Evolutionary conservation across 2,888 invertebrate species (phyloP), one percentile per base, ranked within the genome.

Genomic region (Altica lythri): DNA sequence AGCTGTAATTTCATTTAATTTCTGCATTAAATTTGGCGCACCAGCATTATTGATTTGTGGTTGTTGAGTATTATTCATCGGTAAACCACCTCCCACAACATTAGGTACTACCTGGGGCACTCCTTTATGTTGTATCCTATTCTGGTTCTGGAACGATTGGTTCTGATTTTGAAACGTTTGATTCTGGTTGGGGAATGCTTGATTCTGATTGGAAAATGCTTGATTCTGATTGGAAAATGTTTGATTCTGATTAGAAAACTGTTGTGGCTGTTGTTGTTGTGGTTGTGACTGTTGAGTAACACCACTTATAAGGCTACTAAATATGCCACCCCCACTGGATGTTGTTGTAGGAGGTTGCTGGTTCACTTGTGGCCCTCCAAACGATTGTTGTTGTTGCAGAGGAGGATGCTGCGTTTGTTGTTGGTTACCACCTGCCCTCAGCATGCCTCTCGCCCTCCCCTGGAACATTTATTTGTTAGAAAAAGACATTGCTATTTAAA

Each of bases 1-100:
- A 58, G 89, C 89, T 52, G 92, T 89, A 81, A 92, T 91, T 75
- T 92, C 92, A 68, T 89, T 86, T 75, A 92, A 85, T 78, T 92
- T 92, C 76, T 92, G 90, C 87, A 92, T 92, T 65, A 92, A 83
- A 78, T 91, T 92, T 55, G 89, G 88, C 49, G 75, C 77, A 27
- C 75, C 77, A 49, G 75, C 77, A 53, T 74, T 76, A 55, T 73
- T 76, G 54, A 72, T 77, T 66, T 72, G 77, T 58, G 69, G 77
- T 60, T 70, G 74, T 61, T 69, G 65, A 18, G 55, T 59, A 27
- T 51, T 57, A 55, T 53, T 55, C 44, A 55, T 54, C 22, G 55
- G 57, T 65, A 60, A 66, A 2, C 14, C 14, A 4, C 59, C 57
- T 53, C 49, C 59, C 59, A 66, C 66, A 5, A 78, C 76, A 22